Evolutionary conservation across 2,797 vertebrate species (phyloP).

Genomic region (Dermochelys coriacea): DNA sequence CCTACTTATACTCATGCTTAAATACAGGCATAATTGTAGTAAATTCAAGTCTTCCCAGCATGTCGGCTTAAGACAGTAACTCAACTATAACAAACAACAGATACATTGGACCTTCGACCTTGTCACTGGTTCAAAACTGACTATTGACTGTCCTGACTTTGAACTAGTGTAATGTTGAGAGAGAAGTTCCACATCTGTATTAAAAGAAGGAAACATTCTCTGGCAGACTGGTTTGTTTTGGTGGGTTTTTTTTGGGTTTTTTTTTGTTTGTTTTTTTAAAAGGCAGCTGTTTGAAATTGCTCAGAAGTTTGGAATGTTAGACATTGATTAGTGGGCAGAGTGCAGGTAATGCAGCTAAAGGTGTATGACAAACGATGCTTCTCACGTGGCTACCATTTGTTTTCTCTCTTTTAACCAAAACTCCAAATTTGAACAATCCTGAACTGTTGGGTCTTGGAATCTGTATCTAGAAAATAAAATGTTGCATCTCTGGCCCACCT

Average conservation of each 20-base stretch:
- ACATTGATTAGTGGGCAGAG: slow-evolving; percentile 20
- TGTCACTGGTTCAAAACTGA: slow-evolving; percentile 46
- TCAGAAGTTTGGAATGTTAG: slow-evolving; percentile 40
- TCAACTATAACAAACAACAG: slow-evolving; percentile 57
- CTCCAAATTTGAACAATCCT: not conserved
- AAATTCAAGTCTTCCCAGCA: not conserved
- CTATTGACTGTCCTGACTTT: slow-evolving; percentile 55
- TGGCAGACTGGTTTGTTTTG: slow-evolving; percentile 30
- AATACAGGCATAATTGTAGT: not conserved
- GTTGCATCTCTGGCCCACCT: slow-evolving; percentile 29
- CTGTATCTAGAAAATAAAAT: slow-evolving; percentile 17
- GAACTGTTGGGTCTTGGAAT: not conserved
- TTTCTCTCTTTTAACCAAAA: not conserved
- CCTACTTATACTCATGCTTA: not conserved
- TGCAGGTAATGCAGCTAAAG: slow-evolving; percentile 48
- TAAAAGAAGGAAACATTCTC: slow-evolving; percentile 47
- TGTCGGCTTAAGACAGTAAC: slow-evolving; percentile 45
- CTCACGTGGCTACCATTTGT: not conserved
- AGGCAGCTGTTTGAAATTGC: slow-evolving; percentile 51
- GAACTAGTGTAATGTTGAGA: slow-evolving; percentile 47
- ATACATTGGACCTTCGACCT: slow-evolving; percentile 49
- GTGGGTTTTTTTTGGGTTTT: too few relatives aligned
- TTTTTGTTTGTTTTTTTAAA: not conserved
- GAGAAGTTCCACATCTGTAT: slow-evolving; percentile 48
- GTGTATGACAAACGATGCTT: not conserved